A percentile compares a stretch with the other conserved stretches of the same genome.
Conservation (phyloP, 1,140 invertebrate genomes). For the Drosophila rhopaloa region DNA sequence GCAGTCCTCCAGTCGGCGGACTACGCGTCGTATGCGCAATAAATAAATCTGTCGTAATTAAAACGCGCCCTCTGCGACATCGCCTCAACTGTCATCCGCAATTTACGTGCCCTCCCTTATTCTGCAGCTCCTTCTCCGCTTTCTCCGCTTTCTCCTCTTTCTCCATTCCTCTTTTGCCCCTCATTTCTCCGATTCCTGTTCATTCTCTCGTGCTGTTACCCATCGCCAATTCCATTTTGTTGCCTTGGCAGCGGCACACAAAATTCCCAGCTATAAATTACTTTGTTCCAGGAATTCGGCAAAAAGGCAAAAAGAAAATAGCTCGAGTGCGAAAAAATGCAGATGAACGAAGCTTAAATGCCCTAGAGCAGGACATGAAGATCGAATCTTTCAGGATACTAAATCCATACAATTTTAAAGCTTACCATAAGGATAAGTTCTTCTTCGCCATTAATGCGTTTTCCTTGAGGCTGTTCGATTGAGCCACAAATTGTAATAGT, state of each 20-base stretch:
- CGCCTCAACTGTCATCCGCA: slow-evolving; percentile 61
- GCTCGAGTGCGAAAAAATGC: slow-evolving; percentile 5
- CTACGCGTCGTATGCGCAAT: slow-evolving; percentile 70
- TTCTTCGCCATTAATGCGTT: not conserved
- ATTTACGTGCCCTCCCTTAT: slow-evolving; percentile 39
- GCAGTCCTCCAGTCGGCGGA: slow-evolving; percentile 9
- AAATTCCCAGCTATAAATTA: slow-evolving; percentile 72
- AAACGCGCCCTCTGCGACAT: slow-evolving; percentile 49
- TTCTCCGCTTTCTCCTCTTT: not conserved
- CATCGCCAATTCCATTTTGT: slow-evolving; percentile 53
- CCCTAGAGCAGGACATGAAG: slow-evolving; percentile 12
- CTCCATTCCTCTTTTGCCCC: not conserved
- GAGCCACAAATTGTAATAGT: not conserved
- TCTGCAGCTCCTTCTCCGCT: not conserved
- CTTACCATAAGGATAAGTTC: not conserved
- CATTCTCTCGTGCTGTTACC: slow-evolving; percentile 30
- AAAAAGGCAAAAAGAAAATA: slow-evolving; percentile 38
- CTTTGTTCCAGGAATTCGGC: slow-evolving; percentile 73
- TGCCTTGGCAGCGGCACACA: slow-evolving; percentile 62
- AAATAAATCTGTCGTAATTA: slow-evolving; percentile 78
- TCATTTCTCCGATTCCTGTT: slow-evolving; percentile 9
- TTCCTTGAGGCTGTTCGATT: not conserved
- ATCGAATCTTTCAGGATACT: slow-evolving; percentile 11
- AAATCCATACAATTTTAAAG: not conserved
- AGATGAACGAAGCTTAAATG: slow-evolving; percentile 34